phyloP scores from a whole-genome alignment of 2,888 invertebrate species.

The Diaphora mendica region DNA sequence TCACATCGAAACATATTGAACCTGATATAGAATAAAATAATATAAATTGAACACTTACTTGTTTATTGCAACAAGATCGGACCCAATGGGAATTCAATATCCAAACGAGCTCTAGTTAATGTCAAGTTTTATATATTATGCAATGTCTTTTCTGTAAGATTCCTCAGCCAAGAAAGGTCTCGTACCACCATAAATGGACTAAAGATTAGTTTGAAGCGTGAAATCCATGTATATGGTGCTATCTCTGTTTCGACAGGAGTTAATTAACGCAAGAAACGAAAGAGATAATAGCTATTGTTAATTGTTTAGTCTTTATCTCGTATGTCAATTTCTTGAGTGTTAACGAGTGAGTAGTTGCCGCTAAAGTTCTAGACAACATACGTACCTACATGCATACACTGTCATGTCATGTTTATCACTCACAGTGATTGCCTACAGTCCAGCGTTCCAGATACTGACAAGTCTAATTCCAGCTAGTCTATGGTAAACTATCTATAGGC shows the following conservation, averaged over 20 bases:
- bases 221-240: conserved; percentile 65
- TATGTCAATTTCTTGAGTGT: background rate
- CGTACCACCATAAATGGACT: conserved; percentile 55
- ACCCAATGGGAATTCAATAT: background rate
- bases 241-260: conserved; percentile 57
- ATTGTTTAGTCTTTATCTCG: conserved; percentile 32
- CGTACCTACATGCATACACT: background rate
- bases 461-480: no score
- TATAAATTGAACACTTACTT: no score
- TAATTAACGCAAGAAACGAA: conserved; percentile 47
- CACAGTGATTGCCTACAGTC: background rate
- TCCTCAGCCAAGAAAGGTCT: conserved; percentile 36
- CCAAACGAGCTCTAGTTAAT: no score
- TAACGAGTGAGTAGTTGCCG: conserved; percentile 10
- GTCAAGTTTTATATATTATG: background rate
- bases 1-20: no score
- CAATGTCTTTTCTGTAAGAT: conserved; percentile 33
- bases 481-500: no score
- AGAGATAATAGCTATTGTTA: conserved; percentile 52
- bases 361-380: background rate
- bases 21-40: no score
- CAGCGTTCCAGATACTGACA: background rate
- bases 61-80: no score
- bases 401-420: background rate
- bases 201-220: conserved; percentile 65